Percentiles rank a stretch among this genome's conserved stretches.
Conservation (phyloP, 2,113 vertebrate genomes). For the Channa argus region DNA sequence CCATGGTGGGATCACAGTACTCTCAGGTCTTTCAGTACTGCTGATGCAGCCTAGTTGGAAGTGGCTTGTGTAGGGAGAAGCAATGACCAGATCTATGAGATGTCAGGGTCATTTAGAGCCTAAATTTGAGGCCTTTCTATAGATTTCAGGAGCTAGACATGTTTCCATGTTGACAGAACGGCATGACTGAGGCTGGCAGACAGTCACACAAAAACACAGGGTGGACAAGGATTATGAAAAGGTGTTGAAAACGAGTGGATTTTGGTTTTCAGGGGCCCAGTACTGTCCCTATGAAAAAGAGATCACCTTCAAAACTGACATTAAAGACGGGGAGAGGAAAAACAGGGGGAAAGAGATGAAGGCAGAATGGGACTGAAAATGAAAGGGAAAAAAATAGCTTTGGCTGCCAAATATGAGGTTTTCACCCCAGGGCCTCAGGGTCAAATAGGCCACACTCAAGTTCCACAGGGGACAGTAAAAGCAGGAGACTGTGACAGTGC, state of each 20-base stretch:
- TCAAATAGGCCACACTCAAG: slow-evolving; percentile 75
- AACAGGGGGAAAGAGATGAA: not conserved
- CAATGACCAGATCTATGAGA: slow-evolving; percentile 39
- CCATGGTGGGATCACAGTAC: slow-evolving; percentile 78
- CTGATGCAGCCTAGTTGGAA: slow-evolving; percentile 72
- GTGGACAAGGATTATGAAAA: slow-evolving; percentile 69
- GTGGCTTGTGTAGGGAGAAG: slow-evolving; percentile 43
- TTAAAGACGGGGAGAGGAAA: slow-evolving; percentile 19
- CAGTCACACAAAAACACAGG: slow-evolving; percentile 60
- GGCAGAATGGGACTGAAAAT: not conserved
- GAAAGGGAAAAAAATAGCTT: slow-evolving; percentile 15
- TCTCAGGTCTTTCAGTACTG: slow-evolving; percentile 71
- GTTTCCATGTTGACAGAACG: slow-evolving; percentile 71
- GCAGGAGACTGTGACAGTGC: slow-evolving; percentile 78
- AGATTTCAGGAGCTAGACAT: slow-evolving; percentile 31
- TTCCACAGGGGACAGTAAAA: slow-evolving; percentile 71
- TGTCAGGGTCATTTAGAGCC: slow-evolving; percentile 24
- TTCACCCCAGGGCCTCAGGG: slow-evolving; percentile 47
- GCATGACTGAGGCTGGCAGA: slow-evolving; percentile 37
- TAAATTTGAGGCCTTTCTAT: slow-evolving; percentile 36
- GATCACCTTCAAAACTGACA: slow-evolving; percentile 55
- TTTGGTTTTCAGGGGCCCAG: slow-evolving; percentile 60
- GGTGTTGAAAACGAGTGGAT: slow-evolving; percentile 79
- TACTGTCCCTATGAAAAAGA: slow-evolving; percentile 26
- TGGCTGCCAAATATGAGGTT: slow-evolving; percentile 38